phyloP scores from a whole-genome alignment of 2,113 vertebrate genomes.

The Thermophis baileyi region DNA sequence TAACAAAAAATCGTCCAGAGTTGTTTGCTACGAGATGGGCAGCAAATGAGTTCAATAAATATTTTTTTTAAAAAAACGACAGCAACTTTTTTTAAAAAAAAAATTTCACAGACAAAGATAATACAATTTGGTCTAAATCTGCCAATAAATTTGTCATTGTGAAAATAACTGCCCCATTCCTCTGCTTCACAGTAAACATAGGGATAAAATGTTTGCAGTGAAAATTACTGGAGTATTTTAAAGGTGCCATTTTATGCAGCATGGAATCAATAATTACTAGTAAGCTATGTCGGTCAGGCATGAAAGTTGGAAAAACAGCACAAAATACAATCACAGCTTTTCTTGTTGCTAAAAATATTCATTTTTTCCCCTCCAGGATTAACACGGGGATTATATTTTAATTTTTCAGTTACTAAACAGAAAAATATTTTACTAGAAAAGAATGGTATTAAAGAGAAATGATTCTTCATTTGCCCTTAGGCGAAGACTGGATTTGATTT shows the following conservation, averaged over 20 bases:
- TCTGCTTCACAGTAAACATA: constrained; percentile 46
- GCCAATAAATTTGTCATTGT: constrained; percentile 42
- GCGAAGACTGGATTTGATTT: constrained; percentile 84
- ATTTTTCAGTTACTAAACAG: constrained; percentile 84
- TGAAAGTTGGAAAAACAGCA: constrained; percentile 23
- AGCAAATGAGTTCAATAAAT: background rate
- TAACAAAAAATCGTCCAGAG: background rate
- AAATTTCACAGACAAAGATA: background rate
- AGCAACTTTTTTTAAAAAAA: background rate
- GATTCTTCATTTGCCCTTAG: constrained; percentile 74
- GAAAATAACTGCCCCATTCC: constrained; percentile 47
- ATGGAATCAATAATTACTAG: constrained; percentile 31
- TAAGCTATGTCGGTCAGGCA: constrained; percentile 20
- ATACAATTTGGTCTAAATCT: constrained; percentile 45
- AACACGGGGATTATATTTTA: constrained; percentile 78
- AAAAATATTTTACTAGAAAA: constrained; percentile 80
- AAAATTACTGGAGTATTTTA: constrained; percentile 50
- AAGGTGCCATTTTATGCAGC: constrained; percentile 48
- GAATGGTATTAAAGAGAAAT: constrained; percentile 80
- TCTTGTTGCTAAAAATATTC: constrained; percentile 48
- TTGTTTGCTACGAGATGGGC: background rate
- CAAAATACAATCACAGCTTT: constrained; percentile 30
- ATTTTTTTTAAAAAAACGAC: background rate
- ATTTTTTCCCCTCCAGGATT: constrained; percentile 65
- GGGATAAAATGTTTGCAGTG: constrained; percentile 52